A percentile compares a stretch with the other conserved stretches of the same genome.
These are phyloP conservation scores for Pocillopora verrucosa DNA, from an alignment of 64 coral and sea anemone genomes.

Conservation along the genomic window DNA sequence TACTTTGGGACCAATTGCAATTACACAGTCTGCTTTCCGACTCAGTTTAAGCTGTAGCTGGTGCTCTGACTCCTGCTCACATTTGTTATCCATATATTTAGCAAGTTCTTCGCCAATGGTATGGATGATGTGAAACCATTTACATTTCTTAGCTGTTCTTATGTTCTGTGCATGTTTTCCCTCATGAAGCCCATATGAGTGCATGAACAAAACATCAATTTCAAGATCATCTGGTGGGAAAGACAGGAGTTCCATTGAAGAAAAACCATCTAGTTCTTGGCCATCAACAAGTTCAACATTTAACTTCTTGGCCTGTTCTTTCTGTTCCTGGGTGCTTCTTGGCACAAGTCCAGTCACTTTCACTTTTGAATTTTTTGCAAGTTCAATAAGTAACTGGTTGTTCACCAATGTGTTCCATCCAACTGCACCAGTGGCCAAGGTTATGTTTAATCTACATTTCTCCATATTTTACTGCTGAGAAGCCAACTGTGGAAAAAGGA, in stretches of 20 bases:
- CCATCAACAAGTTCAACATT: conserved; percentile 20
- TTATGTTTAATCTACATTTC: background rate
- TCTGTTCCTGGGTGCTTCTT: background rate
- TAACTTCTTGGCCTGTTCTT: background rate
- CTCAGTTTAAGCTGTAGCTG: background rate
- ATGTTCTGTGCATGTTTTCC: background rate
- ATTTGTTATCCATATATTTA: background rate
- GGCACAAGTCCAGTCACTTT: conserved; percentile 19
- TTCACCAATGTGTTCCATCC: background rate
- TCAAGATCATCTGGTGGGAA: background rate
- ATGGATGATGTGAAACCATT: conserved; percentile 20
- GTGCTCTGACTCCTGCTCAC: background rate
- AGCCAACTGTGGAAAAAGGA: background rate
- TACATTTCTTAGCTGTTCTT: background rate
- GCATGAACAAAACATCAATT: conserved; percentile 7
- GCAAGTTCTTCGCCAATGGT: background rate
- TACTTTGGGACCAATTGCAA: conserved; percentile 30
- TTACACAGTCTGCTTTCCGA: background rate
- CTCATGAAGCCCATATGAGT: conserved; percentile 12
- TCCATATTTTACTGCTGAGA: background rate
- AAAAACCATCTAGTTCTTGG: background rate
- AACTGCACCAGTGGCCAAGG: background rate
- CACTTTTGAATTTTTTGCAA: conserved; percentile 15
- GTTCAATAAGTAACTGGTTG: conserved; percentile 10
- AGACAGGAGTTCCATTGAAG: background rate